Base-by-base conservation (phyloP, 2,888 invertebrate species). In the Parnassius smintheus region DNA sequence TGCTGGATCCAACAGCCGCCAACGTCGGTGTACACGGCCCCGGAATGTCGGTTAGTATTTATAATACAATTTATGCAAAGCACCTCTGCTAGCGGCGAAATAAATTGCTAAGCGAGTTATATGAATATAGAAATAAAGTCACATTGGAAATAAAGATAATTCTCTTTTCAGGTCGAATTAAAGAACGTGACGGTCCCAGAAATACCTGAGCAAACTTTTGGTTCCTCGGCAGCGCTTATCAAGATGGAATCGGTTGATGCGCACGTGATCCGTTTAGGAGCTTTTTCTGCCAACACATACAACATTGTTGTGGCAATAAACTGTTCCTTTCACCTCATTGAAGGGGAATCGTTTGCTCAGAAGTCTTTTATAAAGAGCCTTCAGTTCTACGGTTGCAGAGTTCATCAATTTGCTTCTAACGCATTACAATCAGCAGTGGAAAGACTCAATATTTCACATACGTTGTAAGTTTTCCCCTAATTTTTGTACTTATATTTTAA, bases 261-360 rank as follows among this genome's bases (percentile, higher is more conserved):
- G 12, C 87, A 90, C 48, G 86, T 89, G 10, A 92, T 96, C 53
- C 87, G 92, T 22, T 83, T 91, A 48, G 93, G 94, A 56, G 95
- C 96, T 0, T 96, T 96, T 75, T 93, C 93, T 59, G 94, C 95
- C 2, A 93, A 93, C 72, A 93, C 93, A 51, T 94, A 95, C 73
- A 92, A 93, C 68, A 88, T 93, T 56, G 93, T 96, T 9, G 85
- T 86, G 70, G 93, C 95, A 18, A 89, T 92, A 65, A 94, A 95
- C 78, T 93, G 94, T 53, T 92, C 93, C 10, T 91, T 96, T 64
- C 82, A 91, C 59, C 82, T 87, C 44, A 92, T 96, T 53, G 93
- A 94, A 76, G 84, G 89, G n/a, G 93, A 93, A 55, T 94, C 95
- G 0, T 94, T 95, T 75, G 93, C 93, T 35, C 92, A 93, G 53